These are phyloP conservation scores for Trichomalopsis sarcophagae DNA, from an alignment of 1,140 invertebrate genomes.

Conservation along the genomic window DNA sequence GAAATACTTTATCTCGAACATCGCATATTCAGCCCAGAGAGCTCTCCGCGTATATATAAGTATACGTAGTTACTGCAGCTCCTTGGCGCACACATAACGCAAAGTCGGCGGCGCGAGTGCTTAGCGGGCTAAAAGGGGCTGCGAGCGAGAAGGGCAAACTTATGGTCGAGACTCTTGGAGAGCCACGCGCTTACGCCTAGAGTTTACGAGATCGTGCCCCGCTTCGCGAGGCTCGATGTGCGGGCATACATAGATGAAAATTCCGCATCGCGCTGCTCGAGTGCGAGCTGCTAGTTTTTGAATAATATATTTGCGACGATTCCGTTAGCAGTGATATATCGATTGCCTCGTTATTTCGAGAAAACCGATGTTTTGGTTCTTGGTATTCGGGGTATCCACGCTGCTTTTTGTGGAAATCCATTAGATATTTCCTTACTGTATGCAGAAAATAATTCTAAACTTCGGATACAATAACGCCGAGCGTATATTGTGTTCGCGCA, in stretches of 20 bases:
- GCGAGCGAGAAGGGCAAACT: slow-evolving; percentile 20
- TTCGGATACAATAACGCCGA: too few species aligned
- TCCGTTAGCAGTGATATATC: too few species aligned
- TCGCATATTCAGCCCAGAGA: not conserved
- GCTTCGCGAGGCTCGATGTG: too few species aligned
- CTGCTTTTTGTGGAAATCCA: too few species aligned
- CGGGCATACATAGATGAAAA: not conserved
- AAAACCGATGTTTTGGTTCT: too few species aligned
- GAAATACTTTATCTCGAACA: too few species aligned
- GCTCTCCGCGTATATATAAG: not conserved
- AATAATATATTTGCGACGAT: not conserved
- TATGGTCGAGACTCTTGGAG: not conserved
- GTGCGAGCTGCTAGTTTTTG: not conserved
- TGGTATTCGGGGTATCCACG: too few species aligned
- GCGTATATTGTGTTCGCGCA: too few species aligned
- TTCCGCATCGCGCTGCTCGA: not conserved
- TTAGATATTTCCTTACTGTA: too few species aligned
- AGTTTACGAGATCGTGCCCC: slow-evolving; percentile 36
- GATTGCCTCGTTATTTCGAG: too few species aligned
- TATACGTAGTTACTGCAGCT: not conserved
- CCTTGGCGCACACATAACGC: slow-evolving; percentile 16
- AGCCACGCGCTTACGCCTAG: not conserved
- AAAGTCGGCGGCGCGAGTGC: not conserved
- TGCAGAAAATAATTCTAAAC: too few species aligned
- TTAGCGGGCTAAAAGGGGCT: not conserved